Base-by-base conservation (phyloP, 2,797 vertebrate genomes). In the Protonibea diacanthus region DNA sequence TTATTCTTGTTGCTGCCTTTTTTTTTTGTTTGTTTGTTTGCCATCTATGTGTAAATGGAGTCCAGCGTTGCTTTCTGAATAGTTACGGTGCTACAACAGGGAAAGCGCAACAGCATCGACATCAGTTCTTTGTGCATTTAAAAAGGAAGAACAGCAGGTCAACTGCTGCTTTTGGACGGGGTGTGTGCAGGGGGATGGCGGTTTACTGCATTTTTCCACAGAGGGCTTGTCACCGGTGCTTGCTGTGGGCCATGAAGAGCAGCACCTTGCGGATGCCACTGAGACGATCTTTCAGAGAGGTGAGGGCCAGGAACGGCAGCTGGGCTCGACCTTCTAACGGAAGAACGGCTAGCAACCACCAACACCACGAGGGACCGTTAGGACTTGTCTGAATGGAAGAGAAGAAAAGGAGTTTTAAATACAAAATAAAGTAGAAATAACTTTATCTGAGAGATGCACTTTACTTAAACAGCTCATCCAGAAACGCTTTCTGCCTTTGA, bases 331-430 rank as follows among this genome's bases (percentile, higher is more conserved):
- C 95, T 70, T 97, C 97, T 75, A 98, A 80, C 0, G 97, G 97
- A 73, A 98, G 89, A 71, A 98, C 96, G 0, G 96, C 97, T 62
- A 98, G 90, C 47, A 97, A 86, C 97, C 97, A 98, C 96, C 97
- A 99, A 86, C 96, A 97, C 97, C 98, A 99, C 0, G 95, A 95
- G 5, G 98, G 97, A 14, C 97, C 97, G 64, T 94, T 95, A 0
- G 96, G 94, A 88, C 95, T 96, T 72, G 92, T 93, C 97, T 99
- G 91, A 8, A 68, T 66, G 42, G 38, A 74, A 53, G 55, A 13
- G 56, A 38, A 71, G 9, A 64, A 14, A 60, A 6, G 9, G 17
- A 17, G 21, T 13, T 44, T 51, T 69, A 17, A 25, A 47, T 4
- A 42, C 15, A 52, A 6, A 49, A 20, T 12, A 9, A 20, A 67